Percentiles rank a stretch among this genome's conserved stretches.
Evolutionary conservation across 2,888 invertebrate genomes (phyloP).

Genomic region (Pyrrhia umbra): DNA sequence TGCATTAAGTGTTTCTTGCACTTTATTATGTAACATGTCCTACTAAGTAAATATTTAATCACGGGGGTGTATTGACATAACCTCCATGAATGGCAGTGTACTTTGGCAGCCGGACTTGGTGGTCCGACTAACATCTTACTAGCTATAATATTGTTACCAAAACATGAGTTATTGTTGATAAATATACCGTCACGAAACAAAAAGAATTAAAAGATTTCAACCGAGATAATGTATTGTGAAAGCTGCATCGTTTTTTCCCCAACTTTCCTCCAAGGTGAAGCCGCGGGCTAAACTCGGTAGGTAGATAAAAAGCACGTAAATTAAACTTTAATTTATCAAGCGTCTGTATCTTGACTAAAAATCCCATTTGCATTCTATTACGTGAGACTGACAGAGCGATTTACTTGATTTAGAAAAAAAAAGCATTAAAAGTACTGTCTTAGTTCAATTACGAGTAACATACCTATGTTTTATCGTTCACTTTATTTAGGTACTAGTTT

Average conservation of each 20-base stretch:
- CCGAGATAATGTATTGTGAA: constrained; percentile 21
- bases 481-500: constrained; percentile 47
- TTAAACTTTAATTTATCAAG: constrained; percentile 63
- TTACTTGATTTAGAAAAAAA: constrained; percentile 64
- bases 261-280: constrained; percentile 41
- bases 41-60: background rate
- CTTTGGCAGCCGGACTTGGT: too few relatives aligned
- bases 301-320: constrained; percentile 48
- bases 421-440: constrained; percentile 65
- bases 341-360: constrained; percentile 62
- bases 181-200: background rate
- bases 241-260: constrained; percentile 35
- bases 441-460: constrained; percentile 46
- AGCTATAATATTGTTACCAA: too few relatives aligned
- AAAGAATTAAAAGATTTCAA: constrained; percentile 21
- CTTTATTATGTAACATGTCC: background rate
- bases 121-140: too few relatives aligned
- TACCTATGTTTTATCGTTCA: constrained; percentile 27
- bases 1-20: background rate
- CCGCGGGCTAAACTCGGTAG: constrained; percentile 34
- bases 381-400: constrained; percentile 69
- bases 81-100: background rate
- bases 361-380: constrained; percentile 71
- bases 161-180: too few relatives aligned
- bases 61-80: background rate